phyloP scores from a whole-genome alignment of 1,140 invertebrate species.

The Eufriesea mexicana region DNA sequence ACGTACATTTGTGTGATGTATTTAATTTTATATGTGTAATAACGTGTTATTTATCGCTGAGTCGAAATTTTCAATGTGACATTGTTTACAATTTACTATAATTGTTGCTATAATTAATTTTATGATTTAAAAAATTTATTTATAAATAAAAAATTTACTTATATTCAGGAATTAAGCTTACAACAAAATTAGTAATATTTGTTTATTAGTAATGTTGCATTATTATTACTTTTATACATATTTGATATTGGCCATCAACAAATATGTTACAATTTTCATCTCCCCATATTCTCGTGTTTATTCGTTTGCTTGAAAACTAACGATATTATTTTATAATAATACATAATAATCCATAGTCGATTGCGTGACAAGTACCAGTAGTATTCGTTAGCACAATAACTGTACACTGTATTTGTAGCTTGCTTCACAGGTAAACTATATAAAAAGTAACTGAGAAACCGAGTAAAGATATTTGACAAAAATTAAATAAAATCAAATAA shows the following conservation, averaged over 20 bases:
- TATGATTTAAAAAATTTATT: background rate
- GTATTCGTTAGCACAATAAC: conserved; percentile 63
- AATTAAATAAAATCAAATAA: conserved; percentile 4
- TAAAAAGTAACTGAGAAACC: conserved; percentile 1
- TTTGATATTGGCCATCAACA: conserved; percentile 77
- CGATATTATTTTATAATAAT: conserved; percentile 65
- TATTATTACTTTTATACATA: conserved; percentile 75
- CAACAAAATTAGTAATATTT: conserved; percentile 67
- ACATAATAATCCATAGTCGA: conserved; percentile 68
- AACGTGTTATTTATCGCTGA: background rate
- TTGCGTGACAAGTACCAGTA: conserved; percentile 62
- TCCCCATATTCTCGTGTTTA: conserved; percentile 51
- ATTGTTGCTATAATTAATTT: background rate
- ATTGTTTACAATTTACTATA: background rate
- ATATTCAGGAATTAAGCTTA: conserved; percentile 5
- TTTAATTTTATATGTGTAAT: background rate
- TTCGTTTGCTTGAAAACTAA: conserved; percentile 63
- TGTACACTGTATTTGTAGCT: conserved; percentile 57
- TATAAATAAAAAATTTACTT: background rate
- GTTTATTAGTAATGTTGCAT: conserved; percentile 75
- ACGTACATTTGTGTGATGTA: background rate
- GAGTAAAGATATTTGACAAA: conserved; percentile 8
- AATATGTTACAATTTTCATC: conserved; percentile 74
- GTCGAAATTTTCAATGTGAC: background rate
- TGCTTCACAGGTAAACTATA: conserved; percentile 35